These are phyloP conservation scores for Gymnopithys bicolor DNA, from an alignment of 2,797 vertebrate species.

Conservation along the genomic window DNA sequence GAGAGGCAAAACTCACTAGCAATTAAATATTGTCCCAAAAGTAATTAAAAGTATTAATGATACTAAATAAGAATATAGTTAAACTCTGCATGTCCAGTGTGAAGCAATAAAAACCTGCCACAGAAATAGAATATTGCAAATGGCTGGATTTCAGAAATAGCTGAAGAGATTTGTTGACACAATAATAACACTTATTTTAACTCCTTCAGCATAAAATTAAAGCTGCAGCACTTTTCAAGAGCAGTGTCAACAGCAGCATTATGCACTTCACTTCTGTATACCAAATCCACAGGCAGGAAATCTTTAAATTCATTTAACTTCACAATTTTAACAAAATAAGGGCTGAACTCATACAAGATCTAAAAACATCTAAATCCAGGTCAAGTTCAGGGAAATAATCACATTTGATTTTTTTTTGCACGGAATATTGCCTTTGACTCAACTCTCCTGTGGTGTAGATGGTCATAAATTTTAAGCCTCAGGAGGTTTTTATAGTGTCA, in stretches of 20 bases:
- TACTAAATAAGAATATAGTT: not conserved
- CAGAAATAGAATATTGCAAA: not conserved
- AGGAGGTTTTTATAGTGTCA: not conserved
- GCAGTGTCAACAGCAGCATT: not conserved
- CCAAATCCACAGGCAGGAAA: not conserved
- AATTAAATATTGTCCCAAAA: not conserved
- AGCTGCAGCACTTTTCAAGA: not conserved
- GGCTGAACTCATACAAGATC: not conserved
- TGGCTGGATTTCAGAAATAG: not conserved
- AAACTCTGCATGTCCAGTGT: not conserved
- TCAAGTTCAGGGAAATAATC: not conserved
- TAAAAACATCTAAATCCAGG: not conserved
- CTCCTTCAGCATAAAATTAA: not conserved
- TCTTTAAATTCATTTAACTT: constrained; percentile 1
- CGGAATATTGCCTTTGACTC: constrained; percentile 8
- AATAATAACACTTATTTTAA: not conserved
- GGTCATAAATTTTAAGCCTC: constrained; percentile 2
- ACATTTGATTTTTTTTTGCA: not conserved
- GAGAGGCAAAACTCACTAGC: not conserved
- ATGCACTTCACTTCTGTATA: not conserved
- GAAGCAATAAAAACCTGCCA: not conserved
- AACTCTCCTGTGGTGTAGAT: not conserved
- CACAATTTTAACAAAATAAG: not conserved
- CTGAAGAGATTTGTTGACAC: not conserved
- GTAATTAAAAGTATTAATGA: constrained; percentile 15